Evolutionary conservation across 2,888 invertebrate genomes (phyloP).

Genomic region (Meliscaeva auricollis): DNA sequence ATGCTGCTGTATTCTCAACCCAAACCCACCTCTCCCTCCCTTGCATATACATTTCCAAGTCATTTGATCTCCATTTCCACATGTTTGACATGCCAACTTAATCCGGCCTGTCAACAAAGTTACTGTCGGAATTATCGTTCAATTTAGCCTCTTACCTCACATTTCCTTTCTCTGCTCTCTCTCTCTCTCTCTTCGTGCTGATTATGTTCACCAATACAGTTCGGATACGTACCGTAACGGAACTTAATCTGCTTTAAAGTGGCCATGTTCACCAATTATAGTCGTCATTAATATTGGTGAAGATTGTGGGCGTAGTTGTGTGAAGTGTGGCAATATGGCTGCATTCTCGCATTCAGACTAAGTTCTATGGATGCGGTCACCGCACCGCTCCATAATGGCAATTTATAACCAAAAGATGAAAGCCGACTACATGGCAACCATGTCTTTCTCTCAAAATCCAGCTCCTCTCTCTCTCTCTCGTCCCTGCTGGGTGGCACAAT

Average conservation of each 20-base stretch:
- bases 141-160: constrained; percentile 44
- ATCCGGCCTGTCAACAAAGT: constrained; percentile 75
- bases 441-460: not conserved
- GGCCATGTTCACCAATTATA: constrained; percentile 71
- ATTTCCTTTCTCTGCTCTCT: not conserved
- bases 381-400: constrained; percentile 43
- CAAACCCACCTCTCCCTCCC: not conserved
- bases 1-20: not conserved
- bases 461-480: not conserved
- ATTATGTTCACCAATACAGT: not conserved
- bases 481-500: constrained; percentile 31
- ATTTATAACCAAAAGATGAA: constrained; percentile 69
- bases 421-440: constrained; percentile 40
- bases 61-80: constrained; percentile 67
- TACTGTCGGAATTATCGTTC: constrained; percentile 73
- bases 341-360: not conserved
- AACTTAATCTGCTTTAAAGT: constrained; percentile 65
- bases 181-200: not conserved
- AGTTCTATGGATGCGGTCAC: constrained; percentile 22
- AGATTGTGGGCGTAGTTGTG: constrained; percentile 60
- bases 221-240: not conserved
- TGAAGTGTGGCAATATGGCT: constrained; percentile 2
- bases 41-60: constrained; percentile 48
- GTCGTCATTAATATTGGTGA: constrained; percentile 72
- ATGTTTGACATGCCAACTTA: constrained; percentile 73